Conservation (phyloP, 1,140 invertebrate genomes). For the Papilio polyxenes region DNA sequence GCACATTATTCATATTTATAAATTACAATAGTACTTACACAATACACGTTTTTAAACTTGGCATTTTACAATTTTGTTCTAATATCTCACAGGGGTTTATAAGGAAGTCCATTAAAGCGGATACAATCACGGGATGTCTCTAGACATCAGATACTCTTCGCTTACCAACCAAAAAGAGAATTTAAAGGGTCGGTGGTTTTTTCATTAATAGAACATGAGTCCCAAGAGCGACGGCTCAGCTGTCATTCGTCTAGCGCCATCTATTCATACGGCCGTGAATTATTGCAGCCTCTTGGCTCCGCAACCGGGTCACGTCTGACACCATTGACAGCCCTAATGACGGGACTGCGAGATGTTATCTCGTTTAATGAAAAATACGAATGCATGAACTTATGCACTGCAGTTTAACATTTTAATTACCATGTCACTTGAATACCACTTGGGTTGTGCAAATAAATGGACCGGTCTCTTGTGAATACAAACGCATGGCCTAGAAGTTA, state of each 20-base stretch:
- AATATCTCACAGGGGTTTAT: neutral
- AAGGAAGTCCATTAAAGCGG: neutral
- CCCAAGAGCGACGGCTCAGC: neutral
- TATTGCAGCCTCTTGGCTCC: conserved; percentile 26
- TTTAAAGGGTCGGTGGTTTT: neutral
- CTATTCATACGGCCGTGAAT: conserved; percentile 24
- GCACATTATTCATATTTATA: no score
- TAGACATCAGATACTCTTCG: neutral
- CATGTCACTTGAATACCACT: conserved; percentile 5
- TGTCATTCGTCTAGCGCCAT: conserved; percentile 1
- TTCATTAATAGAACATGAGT: neutral
- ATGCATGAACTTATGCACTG: conserved; percentile 12
- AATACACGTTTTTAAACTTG: no score
- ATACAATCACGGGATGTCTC: no score
- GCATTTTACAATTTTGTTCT: no score
- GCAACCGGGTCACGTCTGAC: conserved; percentile 46
- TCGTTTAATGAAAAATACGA: conserved; percentile 51
- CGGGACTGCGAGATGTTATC: conserved; percentile 46
- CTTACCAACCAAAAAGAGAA: neutral
- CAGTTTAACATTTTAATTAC: conserved; percentile 9
- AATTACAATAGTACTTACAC: no score
- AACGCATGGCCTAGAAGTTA: neutral
- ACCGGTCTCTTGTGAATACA: neutral
- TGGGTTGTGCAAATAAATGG: neutral
- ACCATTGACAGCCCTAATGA: conserved; percentile 44